phyloP scores from a whole-genome alignment of 2,797 vertebrate genomes.

The Parauchenoglanis punctatus region DNA sequence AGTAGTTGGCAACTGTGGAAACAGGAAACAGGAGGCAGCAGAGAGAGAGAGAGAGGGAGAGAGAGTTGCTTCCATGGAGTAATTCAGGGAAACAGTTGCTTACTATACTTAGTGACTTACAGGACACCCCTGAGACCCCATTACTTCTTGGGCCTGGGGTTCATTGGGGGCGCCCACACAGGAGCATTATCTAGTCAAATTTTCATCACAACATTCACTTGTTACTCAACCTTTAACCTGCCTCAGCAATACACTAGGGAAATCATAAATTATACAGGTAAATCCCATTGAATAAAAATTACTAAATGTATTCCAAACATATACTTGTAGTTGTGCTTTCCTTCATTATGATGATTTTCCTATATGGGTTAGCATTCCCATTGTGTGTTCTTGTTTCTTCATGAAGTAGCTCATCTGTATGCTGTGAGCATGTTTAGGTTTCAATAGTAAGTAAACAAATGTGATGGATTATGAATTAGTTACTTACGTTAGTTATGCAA shows the following conservation, averaged over 20 bases:
- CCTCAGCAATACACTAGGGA: not conserved
- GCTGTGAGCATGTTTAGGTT: not conserved
- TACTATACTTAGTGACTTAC: not conserved
- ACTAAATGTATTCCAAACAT: not conserved
- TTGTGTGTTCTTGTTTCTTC: not conserved
- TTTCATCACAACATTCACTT: not conserved
- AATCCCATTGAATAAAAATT: not conserved
- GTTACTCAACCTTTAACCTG: not conserved
- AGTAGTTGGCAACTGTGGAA: constrained; percentile 29
- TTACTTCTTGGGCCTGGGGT: not conserved
- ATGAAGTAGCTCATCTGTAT: not conserved
- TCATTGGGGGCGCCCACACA: not conserved
- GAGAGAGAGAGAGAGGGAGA: not conserved
- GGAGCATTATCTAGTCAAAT: not conserved
- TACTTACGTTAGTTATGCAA: not conserved
- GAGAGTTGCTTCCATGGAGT: not conserved
- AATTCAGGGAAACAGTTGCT: constrained; percentile 3
- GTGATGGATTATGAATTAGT: not conserved
- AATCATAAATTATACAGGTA: not conserved
- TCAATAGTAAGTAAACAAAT: not conserved
- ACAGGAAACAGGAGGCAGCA: constrained; percentile 42
- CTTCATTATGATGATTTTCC: not conserved
- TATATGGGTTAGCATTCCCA: not conserved
- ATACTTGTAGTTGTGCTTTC: not conserved
- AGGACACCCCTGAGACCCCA: too few relatives aligned